Percentiles rank a stretch among this genome's conserved stretches.
Evolutionary conservation across 2,113 vertebrate species (phyloP).

Genomic region (Vicugna pacos): DNA sequence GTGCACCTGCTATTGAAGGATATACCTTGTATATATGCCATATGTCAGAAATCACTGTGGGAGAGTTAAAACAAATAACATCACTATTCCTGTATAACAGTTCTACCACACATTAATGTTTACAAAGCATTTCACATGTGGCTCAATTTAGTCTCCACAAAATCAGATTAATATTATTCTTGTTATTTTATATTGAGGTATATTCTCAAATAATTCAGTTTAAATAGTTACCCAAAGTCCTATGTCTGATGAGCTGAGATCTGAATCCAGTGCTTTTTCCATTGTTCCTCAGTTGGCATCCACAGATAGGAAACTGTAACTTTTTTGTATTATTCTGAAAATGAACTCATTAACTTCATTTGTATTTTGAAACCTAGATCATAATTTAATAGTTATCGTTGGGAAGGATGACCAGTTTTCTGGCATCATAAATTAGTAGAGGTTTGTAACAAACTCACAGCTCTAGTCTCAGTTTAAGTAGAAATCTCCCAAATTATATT

Average conservation of each 20-base stretch:
- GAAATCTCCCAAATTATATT: not conserved
- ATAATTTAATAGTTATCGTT: not conserved
- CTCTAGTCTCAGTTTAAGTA: not conserved
- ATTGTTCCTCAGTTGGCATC: not conserved
- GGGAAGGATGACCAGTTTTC: not conserved
- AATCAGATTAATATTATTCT: slow-evolving; percentile 20
- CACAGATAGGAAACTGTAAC: not conserved
- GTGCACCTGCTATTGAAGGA: not conserved
- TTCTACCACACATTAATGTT: not conserved
- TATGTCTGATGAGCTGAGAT: not conserved
- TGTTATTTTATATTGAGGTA: not conserved
- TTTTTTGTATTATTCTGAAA: not conserved
- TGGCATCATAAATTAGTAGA: not conserved
- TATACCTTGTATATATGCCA: not conserved
- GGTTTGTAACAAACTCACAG: not conserved
- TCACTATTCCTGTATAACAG: not conserved
- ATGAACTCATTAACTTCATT: not conserved
- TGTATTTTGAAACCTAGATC: not conserved
- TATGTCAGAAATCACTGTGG: not conserved
- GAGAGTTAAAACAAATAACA: slow-evolving; percentile 25
- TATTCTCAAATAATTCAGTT: slow-evolving; percentile 38
- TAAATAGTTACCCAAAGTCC: not conserved
- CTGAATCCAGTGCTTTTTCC: not conserved
- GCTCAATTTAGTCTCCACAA: slow-evolving; percentile 7
- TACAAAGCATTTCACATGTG: not conserved